phyloP scores from a whole-genome alignment of 2,113 vertebrate genomes.

The Tragulus kanchil region DNA sequence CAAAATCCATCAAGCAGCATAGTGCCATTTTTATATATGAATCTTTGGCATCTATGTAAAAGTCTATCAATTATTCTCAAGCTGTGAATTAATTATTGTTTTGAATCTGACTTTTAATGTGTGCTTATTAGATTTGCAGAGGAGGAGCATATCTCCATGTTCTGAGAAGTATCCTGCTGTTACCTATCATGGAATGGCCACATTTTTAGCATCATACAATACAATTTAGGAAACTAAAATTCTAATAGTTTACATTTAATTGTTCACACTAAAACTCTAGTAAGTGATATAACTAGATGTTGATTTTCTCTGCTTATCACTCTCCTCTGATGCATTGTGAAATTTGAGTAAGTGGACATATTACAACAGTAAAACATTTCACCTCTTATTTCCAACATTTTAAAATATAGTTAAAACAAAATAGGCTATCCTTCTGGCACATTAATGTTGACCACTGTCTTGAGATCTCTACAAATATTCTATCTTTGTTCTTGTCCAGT shows the following conservation, averaged over 20 bases:
- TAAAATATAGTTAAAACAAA: neutral
- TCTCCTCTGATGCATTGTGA: neutral
- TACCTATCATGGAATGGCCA: neutral
- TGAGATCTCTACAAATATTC: neutral
- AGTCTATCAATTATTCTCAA: neutral
- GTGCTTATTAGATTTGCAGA: neutral
- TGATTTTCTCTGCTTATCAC: neutral
- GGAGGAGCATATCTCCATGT: neutral
- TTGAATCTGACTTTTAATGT: neutral
- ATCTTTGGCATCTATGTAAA: neutral
- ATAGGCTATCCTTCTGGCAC: neutral
- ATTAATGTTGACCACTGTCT: neutral
- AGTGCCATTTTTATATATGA: neutral
- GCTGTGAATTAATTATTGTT: neutral
- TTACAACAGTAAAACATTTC: neutral
- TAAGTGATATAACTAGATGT: neutral
- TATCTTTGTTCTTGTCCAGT: neutral
- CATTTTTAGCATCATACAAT: neutral
- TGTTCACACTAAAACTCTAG: neutral
- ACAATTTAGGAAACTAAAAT: neutral
- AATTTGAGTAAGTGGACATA: neutral
- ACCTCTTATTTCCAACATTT: neutral
- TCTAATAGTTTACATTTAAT: neutral
- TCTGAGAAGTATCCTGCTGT: neutral
- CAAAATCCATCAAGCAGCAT: neutral